Conservation (phyloP, 2,888 invertebrate genomes). For the Prenolepis imparis region DNA sequence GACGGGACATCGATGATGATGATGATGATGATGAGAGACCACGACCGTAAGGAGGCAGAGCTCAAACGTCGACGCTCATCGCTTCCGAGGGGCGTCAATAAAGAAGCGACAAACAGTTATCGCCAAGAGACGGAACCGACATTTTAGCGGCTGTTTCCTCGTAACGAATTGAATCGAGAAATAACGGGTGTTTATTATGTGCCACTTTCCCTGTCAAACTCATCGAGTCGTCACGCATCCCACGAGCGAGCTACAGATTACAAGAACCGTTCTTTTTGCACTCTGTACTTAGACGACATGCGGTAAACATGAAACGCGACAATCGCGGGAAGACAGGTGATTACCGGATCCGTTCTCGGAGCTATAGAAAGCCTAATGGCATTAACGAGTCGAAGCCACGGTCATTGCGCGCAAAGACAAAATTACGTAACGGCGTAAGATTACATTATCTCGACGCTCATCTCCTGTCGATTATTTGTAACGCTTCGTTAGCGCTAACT, state of each 20-base stretch:
- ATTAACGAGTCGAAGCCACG: conserved; percentile 40
- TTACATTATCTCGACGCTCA: neutral
- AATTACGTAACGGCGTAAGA: conserved; percentile 4
- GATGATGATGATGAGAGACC: conserved; percentile 11
- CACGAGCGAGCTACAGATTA: conserved; percentile 14
- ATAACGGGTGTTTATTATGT: conserved; percentile 44
- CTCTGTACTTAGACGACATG: conserved; percentile 1
- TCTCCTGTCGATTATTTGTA: conserved; percentile 1
- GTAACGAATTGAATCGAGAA: conserved; percentile 40
- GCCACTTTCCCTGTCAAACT: conserved; percentile 43
- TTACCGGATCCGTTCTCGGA: conserved; percentile 35
- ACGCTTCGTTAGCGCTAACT: conserved; percentile 18
- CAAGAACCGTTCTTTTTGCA: neutral
- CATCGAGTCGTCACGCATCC: conserved; percentile 32
- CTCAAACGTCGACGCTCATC: conserved; percentile 32
- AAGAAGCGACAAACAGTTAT: neutral
- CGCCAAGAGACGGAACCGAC: conserved; percentile 39
- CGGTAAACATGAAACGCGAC: conserved; percentile 31
- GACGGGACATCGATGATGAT: conserved; percentile 17
- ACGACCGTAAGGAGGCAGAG: conserved; percentile 23
- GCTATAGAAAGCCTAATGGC: conserved; percentile 34
- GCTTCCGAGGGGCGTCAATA: conserved; percentile 2
- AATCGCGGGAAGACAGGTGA: conserved; percentile 30
- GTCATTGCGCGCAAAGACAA: conserved; percentile 4
- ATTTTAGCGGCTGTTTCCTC: conserved; percentile 36